Base-by-base conservation (phyloP, 2,113 vertebrate species). In the Xyrauchen texanus region DNA sequence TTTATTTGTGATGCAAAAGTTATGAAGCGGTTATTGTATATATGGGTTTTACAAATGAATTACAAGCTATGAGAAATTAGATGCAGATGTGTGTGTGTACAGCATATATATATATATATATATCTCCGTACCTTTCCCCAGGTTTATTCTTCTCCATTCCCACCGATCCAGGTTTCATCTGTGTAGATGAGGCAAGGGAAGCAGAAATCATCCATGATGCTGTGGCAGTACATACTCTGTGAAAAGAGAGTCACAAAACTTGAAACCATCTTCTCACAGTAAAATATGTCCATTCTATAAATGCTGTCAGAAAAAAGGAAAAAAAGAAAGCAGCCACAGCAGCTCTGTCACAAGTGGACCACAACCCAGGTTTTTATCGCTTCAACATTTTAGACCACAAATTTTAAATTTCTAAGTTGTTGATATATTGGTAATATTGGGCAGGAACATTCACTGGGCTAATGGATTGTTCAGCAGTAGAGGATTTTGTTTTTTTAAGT, bases 51-150 rank as follows among this genome's bases (percentile, higher is more conserved):
- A 34, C 21, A 34, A 34, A 34, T 34, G 1, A 60, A 72, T 72
- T 72, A 72, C 58, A 63, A 51, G 7, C 45, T 62, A 60, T 47
- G 42, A 70, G 44, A 74, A 61, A 9, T 46, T 53, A 16, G 55
- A 42, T 12, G 70, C 47, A 42, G 46, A 63, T 51, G 16, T 34
- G 21, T 34, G 21, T 34, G 21, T 5, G 8, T 45, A 45, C 42
- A 53, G 52, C 16, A 21, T 16, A 12, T 11, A 5, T 55, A 34
- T 4, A 76, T 52, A 10, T n/a, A 21, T 44, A 16, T 64, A 42
- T 76, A 67, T 3, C 8, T 44, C 78, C 88, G 4, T 81, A 92
- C 91, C 85, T 90, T 53, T 90, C 88, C 1, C 87, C 88, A 6
- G 84, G 81, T 16, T 86, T 89, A 65, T 10, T 76, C 73, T 66